A percentile compares a stretch with the other conserved stretches of the same genome.
Conservation (phyloP, 2,888 invertebrate species). For the Amphipoea oculea region DNA sequence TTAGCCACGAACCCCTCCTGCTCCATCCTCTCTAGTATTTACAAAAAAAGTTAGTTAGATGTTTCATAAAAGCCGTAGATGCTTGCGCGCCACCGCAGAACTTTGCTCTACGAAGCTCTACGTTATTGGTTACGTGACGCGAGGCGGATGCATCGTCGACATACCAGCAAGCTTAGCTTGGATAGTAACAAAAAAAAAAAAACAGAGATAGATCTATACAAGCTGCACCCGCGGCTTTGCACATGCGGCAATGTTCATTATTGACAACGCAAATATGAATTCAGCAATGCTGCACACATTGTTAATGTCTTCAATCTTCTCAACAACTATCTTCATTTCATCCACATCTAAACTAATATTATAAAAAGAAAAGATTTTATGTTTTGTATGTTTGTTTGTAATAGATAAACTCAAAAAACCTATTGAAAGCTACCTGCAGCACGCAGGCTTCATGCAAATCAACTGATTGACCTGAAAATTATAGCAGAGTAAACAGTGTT, state of each 20-base stretch:
- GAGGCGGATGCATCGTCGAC: slow-evolving; percentile 10
- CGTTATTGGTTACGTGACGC: slow-evolving; percentile 32
- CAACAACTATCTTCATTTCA: no score
- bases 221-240: neutral
- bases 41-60: neutral
- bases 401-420: no score
- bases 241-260: neutral
- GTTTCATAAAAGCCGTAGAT: slow-evolving; percentile 2
- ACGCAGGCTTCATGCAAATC: no score
- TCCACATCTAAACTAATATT: no score
- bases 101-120: neutral
- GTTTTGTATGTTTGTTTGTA: no score
- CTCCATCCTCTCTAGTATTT: neutral
- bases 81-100: neutral
- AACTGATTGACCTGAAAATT: no score
- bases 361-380: no score
- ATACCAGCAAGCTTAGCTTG: neutral
- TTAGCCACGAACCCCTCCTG: neutral
- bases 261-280: neutral
- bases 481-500: no score
- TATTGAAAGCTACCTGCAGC: no score
- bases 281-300: neutral
- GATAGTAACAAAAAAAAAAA: neutral
- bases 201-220: neutral
- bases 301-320: no score